These are phyloP conservation scores for Colostygia pectinataria DNA, from an alignment of 2,888 invertebrate genomes.

Conservation along the genomic window DNA sequence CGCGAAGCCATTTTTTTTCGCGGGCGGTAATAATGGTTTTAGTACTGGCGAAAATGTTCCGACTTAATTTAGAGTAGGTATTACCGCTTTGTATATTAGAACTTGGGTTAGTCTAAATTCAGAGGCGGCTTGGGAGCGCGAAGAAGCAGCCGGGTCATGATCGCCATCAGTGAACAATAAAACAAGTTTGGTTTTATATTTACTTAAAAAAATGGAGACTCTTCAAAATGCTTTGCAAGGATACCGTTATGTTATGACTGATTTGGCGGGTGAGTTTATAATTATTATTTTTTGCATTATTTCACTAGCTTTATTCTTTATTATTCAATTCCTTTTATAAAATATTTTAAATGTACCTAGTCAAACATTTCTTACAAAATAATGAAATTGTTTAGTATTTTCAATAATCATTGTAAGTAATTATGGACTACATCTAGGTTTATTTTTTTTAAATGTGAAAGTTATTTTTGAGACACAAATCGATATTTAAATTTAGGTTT, in stretches of 20 bases:
- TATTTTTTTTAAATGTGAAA: too few relatives aligned
- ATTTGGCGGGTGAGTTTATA: conserved; percentile 44
- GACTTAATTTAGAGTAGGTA: background rate
- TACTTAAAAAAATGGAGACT: conserved; percentile 30
- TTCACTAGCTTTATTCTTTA: background rate
- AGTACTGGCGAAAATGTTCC: background rate
- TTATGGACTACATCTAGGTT: too few relatives aligned
- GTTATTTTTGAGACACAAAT: too few relatives aligned
- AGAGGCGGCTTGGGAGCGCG: background rate
- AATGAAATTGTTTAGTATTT: too few relatives aligned
- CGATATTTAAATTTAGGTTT: too few relatives aligned
- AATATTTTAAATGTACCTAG: too few relatives aligned
- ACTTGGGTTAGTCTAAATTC: background rate
- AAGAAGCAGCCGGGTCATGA: background rate
- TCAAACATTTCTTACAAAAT: too few relatives aligned
- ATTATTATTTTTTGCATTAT: too few relatives aligned
- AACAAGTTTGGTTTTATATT: background rate
- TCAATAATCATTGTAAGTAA: too few relatives aligned
- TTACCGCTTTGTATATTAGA: background rate
- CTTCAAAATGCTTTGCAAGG: conserved; percentile 28
- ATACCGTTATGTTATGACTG: conserved; percentile 44
- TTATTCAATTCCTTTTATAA: background rate
- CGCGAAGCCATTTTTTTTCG: background rate
- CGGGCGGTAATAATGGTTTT: background rate
- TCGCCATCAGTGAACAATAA: background rate